Evolutionary conservation across 2,888 invertebrate species (phyloP), one percentile per base, ranked within the genome.

Genomic region (Choristoneura rosaceana): DNA sequence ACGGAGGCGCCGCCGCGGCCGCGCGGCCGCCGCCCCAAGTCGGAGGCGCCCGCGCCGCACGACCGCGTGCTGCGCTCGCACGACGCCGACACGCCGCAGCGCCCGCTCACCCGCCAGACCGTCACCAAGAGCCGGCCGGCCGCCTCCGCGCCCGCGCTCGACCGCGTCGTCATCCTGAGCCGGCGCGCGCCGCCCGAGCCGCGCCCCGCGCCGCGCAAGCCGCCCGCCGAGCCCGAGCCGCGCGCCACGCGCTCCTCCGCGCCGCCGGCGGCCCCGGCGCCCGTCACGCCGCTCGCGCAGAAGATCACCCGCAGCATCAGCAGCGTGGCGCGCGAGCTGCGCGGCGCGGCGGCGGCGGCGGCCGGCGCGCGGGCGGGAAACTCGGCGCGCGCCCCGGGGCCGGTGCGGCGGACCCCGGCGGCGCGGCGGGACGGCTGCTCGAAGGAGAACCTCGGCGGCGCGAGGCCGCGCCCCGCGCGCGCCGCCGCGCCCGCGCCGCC

Each of bases 21-120:
- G 4, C 89, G 91, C 66, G 89, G 87, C 0, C 84, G 92, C 0
- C 84, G 87, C 0, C 79, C 82, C 3, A 84, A 86, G 14, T 70
- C 77, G 1, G 89, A 89, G 25, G 69, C 74, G 43, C 64, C 80
- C 67, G 80, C 81, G 74, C 80, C 86, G 52, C 82, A 86, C 74
- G 90, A 89, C 77, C 88, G 94, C 71, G 94, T 92, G 80, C 84
- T 94, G 79, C 90, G 94, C 75, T 94, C 94, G 47, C 93, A 92
- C 79, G 92, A 92, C 81, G 90, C 91, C 74, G 87, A 88, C 47
- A 75, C 79, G 52, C 84, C 86, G 73, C 85, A 77, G 75, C 85
- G 87, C 1, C 90, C 91, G 69, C 87, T 84, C 73, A 89, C 90
- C 58, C 80, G 90, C 8, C 85, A 85, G 78, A 76, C 83, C 15